Evolutionary conservation across 2,113 vertebrate genomes (phyloP).

Genomic region (Eudyptes chrysolophus): DNA sequence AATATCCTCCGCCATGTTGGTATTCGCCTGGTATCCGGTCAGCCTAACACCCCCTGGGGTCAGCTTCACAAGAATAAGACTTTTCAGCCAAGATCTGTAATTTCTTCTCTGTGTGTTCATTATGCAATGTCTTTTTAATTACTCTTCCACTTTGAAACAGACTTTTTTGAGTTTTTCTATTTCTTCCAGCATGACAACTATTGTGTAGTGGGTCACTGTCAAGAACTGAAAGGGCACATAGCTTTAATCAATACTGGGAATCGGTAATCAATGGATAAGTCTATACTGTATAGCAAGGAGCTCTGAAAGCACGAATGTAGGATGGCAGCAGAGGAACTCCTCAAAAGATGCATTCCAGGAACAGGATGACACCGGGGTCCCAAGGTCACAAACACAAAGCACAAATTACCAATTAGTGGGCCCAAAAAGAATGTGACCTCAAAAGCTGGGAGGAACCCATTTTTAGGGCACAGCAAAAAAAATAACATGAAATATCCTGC

Average conservation of each 20-base stretch:
- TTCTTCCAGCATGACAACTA: background rate
- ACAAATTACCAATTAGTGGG: background rate
- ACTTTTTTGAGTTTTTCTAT: background rate
- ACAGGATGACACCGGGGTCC: background rate
- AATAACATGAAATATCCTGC: rapidly evolving
- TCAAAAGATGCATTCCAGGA: background rate
- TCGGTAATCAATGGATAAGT: background rate
- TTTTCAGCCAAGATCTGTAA: background rate
- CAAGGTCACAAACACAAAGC: background rate
- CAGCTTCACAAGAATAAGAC: background rate
- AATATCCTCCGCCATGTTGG: background rate
- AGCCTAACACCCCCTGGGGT: background rate
- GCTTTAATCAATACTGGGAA: background rate
- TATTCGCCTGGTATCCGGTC: background rate
- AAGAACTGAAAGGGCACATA: background rate
- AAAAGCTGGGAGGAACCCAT: background rate
- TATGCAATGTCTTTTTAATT: background rate
- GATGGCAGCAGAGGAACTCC: background rate
- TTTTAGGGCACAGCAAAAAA: background rate
- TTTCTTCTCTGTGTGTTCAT: background rate
- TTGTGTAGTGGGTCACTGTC: background rate
- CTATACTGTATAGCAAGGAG: background rate
- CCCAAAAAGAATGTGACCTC: background rate
- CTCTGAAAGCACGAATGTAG: background rate
- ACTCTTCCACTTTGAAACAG: background rate